These are phyloP conservation scores for Galleria mellonella DNA, from an alignment of 1,140 invertebrate genomes.

Conservation along the genomic window DNA sequence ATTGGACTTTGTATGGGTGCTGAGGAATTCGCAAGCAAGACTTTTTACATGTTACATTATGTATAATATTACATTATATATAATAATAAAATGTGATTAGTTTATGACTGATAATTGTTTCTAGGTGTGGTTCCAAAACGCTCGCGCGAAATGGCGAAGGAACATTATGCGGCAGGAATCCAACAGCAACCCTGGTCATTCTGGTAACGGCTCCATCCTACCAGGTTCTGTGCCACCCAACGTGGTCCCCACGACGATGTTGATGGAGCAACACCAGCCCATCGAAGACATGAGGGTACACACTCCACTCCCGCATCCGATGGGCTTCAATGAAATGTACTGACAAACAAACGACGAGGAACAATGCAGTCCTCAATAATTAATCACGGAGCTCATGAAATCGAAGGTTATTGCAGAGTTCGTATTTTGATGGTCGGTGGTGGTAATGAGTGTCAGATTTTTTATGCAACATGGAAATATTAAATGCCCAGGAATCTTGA, in stretches of 20 bases:
- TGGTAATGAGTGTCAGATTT: too few species aligned
- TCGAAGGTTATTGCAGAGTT: too few species aligned
- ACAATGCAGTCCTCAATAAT: background rate
- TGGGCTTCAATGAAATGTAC: conserved; percentile 56
- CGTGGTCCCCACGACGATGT: conserved; percentile 21
- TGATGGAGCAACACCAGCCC: conserved; percentile 41
- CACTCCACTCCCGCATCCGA: conserved; percentile 44
- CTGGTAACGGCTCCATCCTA: conserved; percentile 25
- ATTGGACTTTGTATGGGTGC: too few species aligned
- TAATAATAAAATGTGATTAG: too few species aligned
- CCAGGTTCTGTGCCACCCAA: conserved; percentile 20
- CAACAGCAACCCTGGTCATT: conserved; percentile 31
- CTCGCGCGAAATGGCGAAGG: conserved; percentile 94
- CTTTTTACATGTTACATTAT: too few species aligned
- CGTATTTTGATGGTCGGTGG: too few species aligned
- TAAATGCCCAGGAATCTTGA: too few species aligned
- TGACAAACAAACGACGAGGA: conserved; percentile 23
- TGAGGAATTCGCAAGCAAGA: too few species aligned
- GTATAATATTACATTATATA: too few species aligned
- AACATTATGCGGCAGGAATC: conserved; percentile 87
- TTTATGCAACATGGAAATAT: too few species aligned
- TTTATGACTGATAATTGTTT: background rate
- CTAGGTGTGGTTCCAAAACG: conserved; percentile 99
- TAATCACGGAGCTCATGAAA: too few species aligned
- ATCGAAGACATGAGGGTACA: conserved; percentile 52